A percentile compares a stretch with the other conserved stretches of the same genome.
Conservation (phyloP, 2,888 invertebrate genomes). For the Piscicola geometra region DNA sequence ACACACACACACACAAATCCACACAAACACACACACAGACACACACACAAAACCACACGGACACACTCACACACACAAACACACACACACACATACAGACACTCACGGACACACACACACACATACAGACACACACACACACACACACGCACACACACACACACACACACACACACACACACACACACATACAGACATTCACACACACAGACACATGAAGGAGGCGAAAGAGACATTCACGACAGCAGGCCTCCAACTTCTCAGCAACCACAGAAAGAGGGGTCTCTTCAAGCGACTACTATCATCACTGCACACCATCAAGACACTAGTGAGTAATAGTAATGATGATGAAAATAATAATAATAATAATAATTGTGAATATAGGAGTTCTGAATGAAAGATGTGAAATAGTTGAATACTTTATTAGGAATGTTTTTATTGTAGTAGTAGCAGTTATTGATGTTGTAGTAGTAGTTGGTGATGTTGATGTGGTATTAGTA, state of each 20-base stretch:
- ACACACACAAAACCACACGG: too few relatives aligned
- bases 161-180: conserved; percentile 11
- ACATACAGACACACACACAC: not conserved
- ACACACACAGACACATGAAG: conserved; percentile 60
- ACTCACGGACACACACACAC: not conserved
- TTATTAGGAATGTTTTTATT: too few relatives aligned
- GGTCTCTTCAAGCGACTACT: conserved; percentile 76
- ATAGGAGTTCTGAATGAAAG: too few relatives aligned
- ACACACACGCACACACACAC: conserved; percentile 13
- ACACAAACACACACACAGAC: too few relatives aligned
- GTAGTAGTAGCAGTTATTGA: too few relatives aligned
- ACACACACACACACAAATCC: too few relatives aligned
- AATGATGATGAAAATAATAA: too few relatives aligned
- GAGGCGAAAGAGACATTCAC: conserved; percentile 77
- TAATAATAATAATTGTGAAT: too few relatives aligned
- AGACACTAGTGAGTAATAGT: conserved; percentile 70
- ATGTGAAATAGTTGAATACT: too few relatives aligned
- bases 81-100: not conserved
- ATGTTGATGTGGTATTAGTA: too few relatives aligned
- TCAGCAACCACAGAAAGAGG: conserved; percentile 83
- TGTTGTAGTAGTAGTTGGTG: too few relatives aligned
- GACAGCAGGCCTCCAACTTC: conserved; percentile 76
- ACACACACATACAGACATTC: not conserved
- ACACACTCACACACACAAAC: not conserved
- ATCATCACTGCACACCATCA: conserved; percentile 73